Base-by-base conservation (phyloP, 1,140 invertebrate species). In the Drosophila parabipectinata region DNA sequence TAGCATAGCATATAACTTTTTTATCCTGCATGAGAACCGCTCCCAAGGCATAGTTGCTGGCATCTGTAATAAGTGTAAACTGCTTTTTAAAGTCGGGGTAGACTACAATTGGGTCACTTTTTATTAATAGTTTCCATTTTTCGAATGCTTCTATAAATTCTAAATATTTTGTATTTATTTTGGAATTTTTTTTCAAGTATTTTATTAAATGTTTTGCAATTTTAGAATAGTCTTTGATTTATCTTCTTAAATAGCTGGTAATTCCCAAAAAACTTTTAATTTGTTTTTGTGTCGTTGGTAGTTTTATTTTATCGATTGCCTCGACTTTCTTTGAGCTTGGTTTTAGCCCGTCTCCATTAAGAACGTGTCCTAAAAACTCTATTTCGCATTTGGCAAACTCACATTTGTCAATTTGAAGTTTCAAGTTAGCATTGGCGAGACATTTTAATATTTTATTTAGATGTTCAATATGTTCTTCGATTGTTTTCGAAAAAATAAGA, bases 341-440 rank as follows among this genome's bases (percentile, higher is more conserved):
- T 54, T 54, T 37, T 34, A 54, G 52, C 52, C 52, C 10, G 21
- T 54, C 52, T 54, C 9, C 10, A 39, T 54, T 54, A 12, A 39
- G 2, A 54, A 54, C 52, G 52, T 54, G 32, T 15, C 52, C 52
- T 54, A 24, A 39, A 24, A 54, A 54, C 52, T 54, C 15, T 54
- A 54, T 39, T 54, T 39, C 37, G 37, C 37, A 39, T 39, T 39
- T 39, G 37, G 37, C 37, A 39, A 39, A 39, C 37, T 39, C 37
- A 4, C n/a, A 39, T 12, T 39, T 39, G 8, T 39, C 37, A 39
- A 39, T 39, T 10, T 39, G 12, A 21, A 3, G 21, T 21, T 21
- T 21, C 21, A 21, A 21, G 21, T 21, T 21, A 21, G 21, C 21
- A 21, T 21, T 3, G 21, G 21, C 21, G 21, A 21, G 21, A 21